phyloP scores from a whole-genome alignment of 2,888 invertebrate species.

The Halictus ligatus region DNA sequence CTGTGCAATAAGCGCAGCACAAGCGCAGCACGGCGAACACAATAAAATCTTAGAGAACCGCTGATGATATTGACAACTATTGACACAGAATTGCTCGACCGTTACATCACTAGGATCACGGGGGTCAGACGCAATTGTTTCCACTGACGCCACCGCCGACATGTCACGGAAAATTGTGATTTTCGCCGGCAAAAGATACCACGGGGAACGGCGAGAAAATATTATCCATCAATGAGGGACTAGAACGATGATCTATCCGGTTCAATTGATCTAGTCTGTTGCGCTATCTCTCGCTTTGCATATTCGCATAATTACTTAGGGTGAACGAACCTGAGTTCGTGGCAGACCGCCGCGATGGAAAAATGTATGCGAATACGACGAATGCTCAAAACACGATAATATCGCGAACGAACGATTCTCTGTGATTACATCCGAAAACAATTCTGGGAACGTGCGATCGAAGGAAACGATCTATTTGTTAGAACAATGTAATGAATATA shows the following conservation, averaged over 20 bases:
- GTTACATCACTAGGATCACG: constrained; percentile 36
- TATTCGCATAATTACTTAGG: constrained; percentile 72
- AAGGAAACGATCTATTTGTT: background rate
- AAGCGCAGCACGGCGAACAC: background rate
- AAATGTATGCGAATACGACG: background rate
- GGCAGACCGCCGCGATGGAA: constrained; percentile 6
- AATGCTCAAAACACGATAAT: background rate
- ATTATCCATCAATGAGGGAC: constrained; percentile 43
- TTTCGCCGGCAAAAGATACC: constrained; percentile 38
- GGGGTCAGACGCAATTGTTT: constrained; percentile 47
- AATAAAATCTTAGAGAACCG: constrained; percentile 16
- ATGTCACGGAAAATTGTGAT: constrained; percentile 21
- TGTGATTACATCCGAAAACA: background rate
- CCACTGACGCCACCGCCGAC: constrained; percentile 42
- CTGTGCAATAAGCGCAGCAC: background rate
- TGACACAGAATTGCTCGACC: constrained; percentile 9
- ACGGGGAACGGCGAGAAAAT: constrained; percentile 45
- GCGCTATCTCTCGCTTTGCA: constrained; percentile 67
- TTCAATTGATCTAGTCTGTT: constrained; percentile 73
- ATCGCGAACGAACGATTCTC: background rate
- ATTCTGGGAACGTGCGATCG: background rate
- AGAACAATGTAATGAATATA: background rate
- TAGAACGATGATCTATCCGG: constrained; percentile 58
- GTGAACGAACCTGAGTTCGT: constrained; percentile 72
- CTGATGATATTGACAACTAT: constrained; percentile 16